These are phyloP conservation scores for Halictus quadricinctus DNA, from an alignment of 2,888 invertebrate species.

Conservation along the genomic window DNA sequence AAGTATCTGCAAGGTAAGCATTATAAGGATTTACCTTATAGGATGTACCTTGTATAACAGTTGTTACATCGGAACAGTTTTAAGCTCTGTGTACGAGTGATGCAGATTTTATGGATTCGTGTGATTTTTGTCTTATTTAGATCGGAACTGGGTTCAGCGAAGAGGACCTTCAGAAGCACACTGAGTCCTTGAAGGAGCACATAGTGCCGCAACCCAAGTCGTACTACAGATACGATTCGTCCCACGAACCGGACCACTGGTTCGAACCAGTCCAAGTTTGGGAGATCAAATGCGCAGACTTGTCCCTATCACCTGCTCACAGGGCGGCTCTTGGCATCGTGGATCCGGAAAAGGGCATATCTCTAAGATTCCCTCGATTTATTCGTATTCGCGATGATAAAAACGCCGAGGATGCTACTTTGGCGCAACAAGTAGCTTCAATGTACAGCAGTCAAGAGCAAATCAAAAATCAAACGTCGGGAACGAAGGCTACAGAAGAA, in stretches of 20 bases:
- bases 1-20: conserved; percentile 92
- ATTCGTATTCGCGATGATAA: conserved; percentile 96
- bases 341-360: conserved; percentile 96
- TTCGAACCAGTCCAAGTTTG: conserved; percentile 94
- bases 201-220: conserved; percentile 89
- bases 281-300: conserved; percentile 98
- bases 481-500: conserved; percentile 83
- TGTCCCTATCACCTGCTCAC: conserved; percentile 97
- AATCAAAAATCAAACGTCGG: conserved; percentile 87
- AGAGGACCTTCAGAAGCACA: conserved; percentile 91
- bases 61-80: no score
- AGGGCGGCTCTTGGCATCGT: conserved; percentile 93
- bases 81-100: background rate
- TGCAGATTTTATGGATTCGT: background rate
- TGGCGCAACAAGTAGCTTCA: conserved; percentile 93
- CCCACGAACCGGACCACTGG: conserved; percentile 94
- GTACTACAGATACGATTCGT: conserved; percentile 91
- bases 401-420: conserved; percentile 95
- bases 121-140: conserved; percentile 78
- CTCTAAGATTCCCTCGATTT: conserved; percentile 97
- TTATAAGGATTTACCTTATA: background rate
- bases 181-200: conserved; percentile 89
- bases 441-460: conserved; percentile 97
- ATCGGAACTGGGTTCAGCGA: conserved; percentile 98
- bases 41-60: no score